Conservation (phyloP, 2,888 invertebrate species). For the Iphiclides podalirius region DNA sequence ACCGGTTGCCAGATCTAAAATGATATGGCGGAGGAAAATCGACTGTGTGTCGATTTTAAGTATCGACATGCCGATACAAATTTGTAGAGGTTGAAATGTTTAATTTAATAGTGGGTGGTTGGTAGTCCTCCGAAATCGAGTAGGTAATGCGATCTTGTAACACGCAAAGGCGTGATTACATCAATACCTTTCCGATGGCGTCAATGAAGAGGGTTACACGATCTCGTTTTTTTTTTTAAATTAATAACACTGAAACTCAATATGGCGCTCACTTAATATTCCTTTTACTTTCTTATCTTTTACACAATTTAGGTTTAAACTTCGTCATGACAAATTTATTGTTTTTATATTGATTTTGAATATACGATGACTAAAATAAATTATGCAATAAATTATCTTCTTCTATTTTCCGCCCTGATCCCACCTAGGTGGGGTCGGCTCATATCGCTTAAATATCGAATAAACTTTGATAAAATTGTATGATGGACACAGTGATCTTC, state of each 20-base stretch:
- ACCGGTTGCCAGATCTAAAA: too few species aligned
- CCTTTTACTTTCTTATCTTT: neutral
- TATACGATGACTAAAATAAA: too few species aligned
- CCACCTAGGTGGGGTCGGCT: too few species aligned
- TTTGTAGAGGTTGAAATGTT: neutral
- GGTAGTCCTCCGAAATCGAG: conserved; percentile 9
- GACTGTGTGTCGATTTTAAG: too few species aligned
- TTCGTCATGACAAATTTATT: too few species aligned
- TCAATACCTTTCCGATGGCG: conserved; percentile 23
- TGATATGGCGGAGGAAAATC: too few species aligned
- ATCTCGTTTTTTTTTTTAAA: neutral
- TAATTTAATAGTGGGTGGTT: conserved; percentile 12
- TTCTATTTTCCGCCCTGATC: too few species aligned
- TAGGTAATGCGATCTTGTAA: conserved; percentile 23
- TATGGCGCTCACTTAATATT: conserved; percentile 4
- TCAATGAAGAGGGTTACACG: conserved; percentile 20
- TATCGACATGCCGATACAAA: neutral
- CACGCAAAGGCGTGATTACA: conserved; percentile 25
- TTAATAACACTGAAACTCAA: conserved; percentile 13
- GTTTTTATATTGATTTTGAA: neutral
- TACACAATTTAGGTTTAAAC: neutral
- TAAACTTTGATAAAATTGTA: too few species aligned
- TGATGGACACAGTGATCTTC: too few species aligned
- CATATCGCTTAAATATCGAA: too few species aligned
- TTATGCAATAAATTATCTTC: too few species aligned